phyloP scores from a whole-genome alignment of 2,888 invertebrate genomes.

The Pristionchus japonicus region DNA sequence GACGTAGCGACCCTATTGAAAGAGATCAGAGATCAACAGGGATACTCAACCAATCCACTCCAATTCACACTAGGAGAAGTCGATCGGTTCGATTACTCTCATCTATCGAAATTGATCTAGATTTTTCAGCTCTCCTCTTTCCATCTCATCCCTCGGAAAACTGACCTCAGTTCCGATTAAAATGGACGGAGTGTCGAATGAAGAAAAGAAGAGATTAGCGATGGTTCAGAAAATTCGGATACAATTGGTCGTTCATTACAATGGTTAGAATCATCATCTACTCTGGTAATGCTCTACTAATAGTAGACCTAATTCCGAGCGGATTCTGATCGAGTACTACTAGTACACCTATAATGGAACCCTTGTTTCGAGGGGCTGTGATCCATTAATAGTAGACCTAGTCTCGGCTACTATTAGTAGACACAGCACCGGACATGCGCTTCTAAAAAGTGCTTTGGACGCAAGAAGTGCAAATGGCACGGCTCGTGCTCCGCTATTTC shows the following conservation, averaged over 20 bases:
- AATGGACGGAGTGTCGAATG: background rate
- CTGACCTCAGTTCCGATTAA: background rate
- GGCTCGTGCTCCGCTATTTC: too few species aligned
- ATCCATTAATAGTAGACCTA: too few species aligned
- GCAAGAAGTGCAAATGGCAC: too few species aligned
- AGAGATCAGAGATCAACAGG: slow-evolving; percentile 49
- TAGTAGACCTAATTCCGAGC: too few species aligned
- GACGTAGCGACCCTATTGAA: slow-evolving; percentile 44
- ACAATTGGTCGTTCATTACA: slow-evolving; percentile 33
- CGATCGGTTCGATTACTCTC: background rate
- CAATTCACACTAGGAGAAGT: slow-evolving; percentile 39
- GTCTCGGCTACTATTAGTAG: too few species aligned
- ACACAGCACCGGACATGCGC: too few species aligned
- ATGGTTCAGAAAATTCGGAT: background rate
- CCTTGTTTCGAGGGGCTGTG: too few species aligned
- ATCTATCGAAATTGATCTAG: background rate
- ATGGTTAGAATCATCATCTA: slow-evolving; percentile 22
- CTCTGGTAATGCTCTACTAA: too few species aligned
- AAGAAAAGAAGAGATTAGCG: slow-evolving; percentile 22
- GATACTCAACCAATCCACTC: slow-evolving; percentile 48
- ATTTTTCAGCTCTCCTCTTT: slow-evolving; percentile 15
- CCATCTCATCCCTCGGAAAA: slow-evolving; percentile 42
- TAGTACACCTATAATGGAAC: too few species aligned
- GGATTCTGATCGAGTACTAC: too few species aligned
- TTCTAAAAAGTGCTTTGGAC: too few species aligned